Evolutionary conservation across 2,113 vertebrate genomes (phyloP), one percentile per base, ranked within the genome.

Genomic region (Ginglymostoma cirratum): DNA sequence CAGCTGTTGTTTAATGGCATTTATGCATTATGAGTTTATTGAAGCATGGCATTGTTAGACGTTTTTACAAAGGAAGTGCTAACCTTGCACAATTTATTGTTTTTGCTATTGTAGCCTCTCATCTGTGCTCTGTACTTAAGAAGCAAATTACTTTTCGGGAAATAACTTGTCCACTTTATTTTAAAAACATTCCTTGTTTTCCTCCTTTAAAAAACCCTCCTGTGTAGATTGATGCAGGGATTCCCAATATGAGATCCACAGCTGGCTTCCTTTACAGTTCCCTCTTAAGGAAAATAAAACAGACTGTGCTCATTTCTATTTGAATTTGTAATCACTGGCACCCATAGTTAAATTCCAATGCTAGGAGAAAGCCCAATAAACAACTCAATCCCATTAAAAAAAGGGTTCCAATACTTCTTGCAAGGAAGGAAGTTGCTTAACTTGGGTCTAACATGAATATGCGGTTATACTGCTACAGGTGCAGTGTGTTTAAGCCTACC

Each of bases 1-100:
- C 97, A 97, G 97, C 96, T 98, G 96, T 96, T 98, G 97, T 97
- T 98, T 97, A 97, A 97, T 96, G 97, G 96, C 96, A 96, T 97
- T 96, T 97, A 94, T 93, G 96, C 97, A 97, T 97, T 97, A 97
- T 97, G 97, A 97, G 96, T 34, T 96, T 97, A 96, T 96, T 97
- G 97, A 97, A 97, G 97, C 97, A 97, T 97, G 97, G 96, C 96
- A 97, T 96, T 97, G 96, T 96, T 97, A 97, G 97, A 69, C 69
- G 30, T 95, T 95, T 72, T 95, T 72, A 23, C 48, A 95, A 94
- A 95, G 38, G 67, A 95, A 95, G 70, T 72, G 66, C 69, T 72
- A 95, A 52, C 66, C 67, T 52, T 72, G 67, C 72, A 27, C 42
- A 72, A 52, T 95, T 72, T 95, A n/a, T 94, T 95, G 87, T 52